A percentile compares a stretch with the other conserved stretches of the same genome.
Conservation (phyloP, 2,888 invertebrate genomes). For the Branchellion lobata region DNA sequence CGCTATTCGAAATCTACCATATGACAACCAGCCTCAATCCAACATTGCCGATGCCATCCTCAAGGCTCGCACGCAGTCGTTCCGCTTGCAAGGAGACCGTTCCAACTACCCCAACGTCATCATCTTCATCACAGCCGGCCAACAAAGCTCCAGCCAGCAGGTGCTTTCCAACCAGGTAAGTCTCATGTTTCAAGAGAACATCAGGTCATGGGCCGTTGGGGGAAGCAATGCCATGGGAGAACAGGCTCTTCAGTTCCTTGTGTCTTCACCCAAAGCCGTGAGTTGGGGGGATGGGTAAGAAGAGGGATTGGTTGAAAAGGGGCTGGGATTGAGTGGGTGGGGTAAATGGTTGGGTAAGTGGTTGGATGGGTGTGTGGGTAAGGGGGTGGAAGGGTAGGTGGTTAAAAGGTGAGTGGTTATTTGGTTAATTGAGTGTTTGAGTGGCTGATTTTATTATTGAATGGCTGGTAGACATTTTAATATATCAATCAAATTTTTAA, state of each 20-base stretch:
- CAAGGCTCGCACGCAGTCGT: background rate
- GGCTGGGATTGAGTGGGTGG: no score
- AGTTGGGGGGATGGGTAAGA: no score
- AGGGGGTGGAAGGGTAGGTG: no score
- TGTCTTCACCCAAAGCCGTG: background rate
- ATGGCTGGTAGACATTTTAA: no score
- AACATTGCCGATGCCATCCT: background rate
- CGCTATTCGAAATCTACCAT: background rate
- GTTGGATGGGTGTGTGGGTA: no score
- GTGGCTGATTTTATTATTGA: no score
- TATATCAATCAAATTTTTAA: no score
- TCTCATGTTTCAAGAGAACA: background rate
- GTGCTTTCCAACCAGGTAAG: background rate
- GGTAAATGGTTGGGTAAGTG: no score
- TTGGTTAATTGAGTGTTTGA: no score
- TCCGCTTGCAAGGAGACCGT: background rate
- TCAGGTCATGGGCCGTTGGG: background rate
- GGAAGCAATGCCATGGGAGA: background rate
- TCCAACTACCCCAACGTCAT: constrained; percentile 1
- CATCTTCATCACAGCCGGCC: background rate
- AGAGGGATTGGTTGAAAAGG: no score
- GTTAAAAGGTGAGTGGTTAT: no score
- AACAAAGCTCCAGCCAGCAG: background rate
- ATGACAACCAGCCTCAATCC: background rate
- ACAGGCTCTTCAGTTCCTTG: background rate